Evolutionary conservation across 2,797 vertebrate species (phyloP).

Genomic region (Heliangelus exortis): DNA sequence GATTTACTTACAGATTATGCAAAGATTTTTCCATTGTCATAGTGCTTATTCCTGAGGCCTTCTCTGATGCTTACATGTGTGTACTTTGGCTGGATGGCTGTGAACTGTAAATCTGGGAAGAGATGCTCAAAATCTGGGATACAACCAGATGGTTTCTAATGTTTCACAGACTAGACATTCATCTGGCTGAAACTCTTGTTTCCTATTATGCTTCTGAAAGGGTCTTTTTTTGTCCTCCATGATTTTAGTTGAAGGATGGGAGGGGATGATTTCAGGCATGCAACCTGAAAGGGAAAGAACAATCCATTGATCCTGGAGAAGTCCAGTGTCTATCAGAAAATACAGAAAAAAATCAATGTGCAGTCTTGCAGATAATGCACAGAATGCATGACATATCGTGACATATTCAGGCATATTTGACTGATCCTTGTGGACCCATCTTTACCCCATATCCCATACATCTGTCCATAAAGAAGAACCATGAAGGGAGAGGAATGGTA

Average conservation of each 20-base stretch:
- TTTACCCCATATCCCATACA: neutral
- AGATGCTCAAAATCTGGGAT: neutral
- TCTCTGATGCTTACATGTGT: neutral
- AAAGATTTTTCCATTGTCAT: neutral
- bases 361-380: neutral
- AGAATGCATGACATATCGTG: neutral
- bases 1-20: neutral
- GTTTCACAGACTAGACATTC: neutral
- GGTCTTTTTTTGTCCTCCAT: neutral
- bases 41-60: neutral
- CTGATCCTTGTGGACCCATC: neutral
- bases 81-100: neutral
- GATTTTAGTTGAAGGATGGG: neutral
- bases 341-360: neutral
- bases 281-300: neutral
- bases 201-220: neutral
- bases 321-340: neutral
- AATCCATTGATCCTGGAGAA: neutral
- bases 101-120: neutral
- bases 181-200: neutral
- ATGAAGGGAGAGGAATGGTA: constrained; percentile 18
- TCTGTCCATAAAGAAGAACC: constrained; percentile 13
- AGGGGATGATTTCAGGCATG: neutral
- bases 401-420: neutral
- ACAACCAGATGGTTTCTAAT: neutral